Base-by-base conservation (phyloP, 2,113 vertebrate genomes). In the Empidonax traillii region DNA sequence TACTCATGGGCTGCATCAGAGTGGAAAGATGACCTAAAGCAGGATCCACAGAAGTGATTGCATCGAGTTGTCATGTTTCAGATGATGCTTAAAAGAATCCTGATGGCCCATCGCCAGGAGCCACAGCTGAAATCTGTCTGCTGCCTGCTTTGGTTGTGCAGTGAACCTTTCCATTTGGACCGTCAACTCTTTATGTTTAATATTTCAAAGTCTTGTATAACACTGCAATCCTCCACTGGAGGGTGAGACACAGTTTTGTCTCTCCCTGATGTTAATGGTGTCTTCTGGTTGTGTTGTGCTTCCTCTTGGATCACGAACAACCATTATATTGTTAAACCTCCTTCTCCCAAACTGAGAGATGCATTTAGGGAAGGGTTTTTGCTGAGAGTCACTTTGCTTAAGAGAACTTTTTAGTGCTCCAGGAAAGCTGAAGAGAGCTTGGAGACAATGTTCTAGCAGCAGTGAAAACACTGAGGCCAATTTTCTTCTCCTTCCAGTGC, bases 1-100 rank as follows among this genome's bases (percentile, higher is more conserved):
- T 86, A 91, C 76, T 95, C 94, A 88, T 11, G 85, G 91, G 72
- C 91, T 94, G 87, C 87, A 92, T 86, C 84, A 89, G 52, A 6
- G 74, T 93, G 89, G 96, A 95, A 94, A 75, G 90, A 96, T 95
- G 94, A 97, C 93, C 96, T 96, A 79, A 97, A 97, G 93, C 81
- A 66, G 91, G 79, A 87, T 96, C 88, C 56, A 8, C 91, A 94
- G 87, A 95, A 96, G 87, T 86, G 93, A 96, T 93, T 93, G 92
- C 96, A 94, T 95, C 6, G 81, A 46, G 90, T 88, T 84, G 95
- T 94, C 94, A 37, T 96, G 72, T 80, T 93, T 96, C 95, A 66
- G 94, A 96, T 94, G 95, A 96, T 92, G 89, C 93, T 93, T 59
- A 81, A 96, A 95, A 90, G 95, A 89, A 94, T 95, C 89, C 86